Evolutionary conservation across 2,888 invertebrate genomes (phyloP), one percentile per base, ranked within the genome.

Genomic region (Drosophila meridiana): DNA sequence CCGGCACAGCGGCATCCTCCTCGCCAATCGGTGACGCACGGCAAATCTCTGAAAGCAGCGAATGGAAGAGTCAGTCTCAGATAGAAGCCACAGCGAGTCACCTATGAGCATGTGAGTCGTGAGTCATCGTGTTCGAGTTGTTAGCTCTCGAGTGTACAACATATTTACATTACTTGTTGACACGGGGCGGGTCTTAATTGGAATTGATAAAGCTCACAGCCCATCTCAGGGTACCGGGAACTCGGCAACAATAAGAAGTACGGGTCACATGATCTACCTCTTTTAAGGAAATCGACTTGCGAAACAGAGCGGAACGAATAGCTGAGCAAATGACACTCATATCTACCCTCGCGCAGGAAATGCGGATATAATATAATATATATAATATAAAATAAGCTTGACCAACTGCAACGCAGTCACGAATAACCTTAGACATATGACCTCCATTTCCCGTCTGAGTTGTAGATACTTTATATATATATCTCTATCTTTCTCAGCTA

Each of bases 161-260:
- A 59, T 78, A 69, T 76, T 76, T 78, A 69, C 73, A 32, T 3
- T 58, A 28, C 32, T 70, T 78, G 67, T 80, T 78, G 61, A 79
- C 76, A 76, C 8, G 50, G 55, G 50, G 59, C 43, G 59, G 61
- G 69, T 68, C 69, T 70, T 75, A 78, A 89, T 70, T 73, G 87
- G 78, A 78, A 83, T 56, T 81, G 83, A 89, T 84, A 84, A 83
- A 67, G 76, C 73, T 84, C 87, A 57, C 56, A 64, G 73, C 55
- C 66, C 55, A 53, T 57, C 68, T 26, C 28, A 13, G 52, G 50
- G 34, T 52, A 61, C 43, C 13, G 58, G 43, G 42, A 59, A 38
- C 4, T 28, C 42, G 2, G 28, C 42, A 3, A 20, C 11, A 53
- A 36, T 48, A 55, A 65, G 45, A 55, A 65, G 45, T 47, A 60